Base-by-base conservation (phyloP, 2,888 invertebrate genomes). In the Hermaeophaga mercurialis region DNA sequence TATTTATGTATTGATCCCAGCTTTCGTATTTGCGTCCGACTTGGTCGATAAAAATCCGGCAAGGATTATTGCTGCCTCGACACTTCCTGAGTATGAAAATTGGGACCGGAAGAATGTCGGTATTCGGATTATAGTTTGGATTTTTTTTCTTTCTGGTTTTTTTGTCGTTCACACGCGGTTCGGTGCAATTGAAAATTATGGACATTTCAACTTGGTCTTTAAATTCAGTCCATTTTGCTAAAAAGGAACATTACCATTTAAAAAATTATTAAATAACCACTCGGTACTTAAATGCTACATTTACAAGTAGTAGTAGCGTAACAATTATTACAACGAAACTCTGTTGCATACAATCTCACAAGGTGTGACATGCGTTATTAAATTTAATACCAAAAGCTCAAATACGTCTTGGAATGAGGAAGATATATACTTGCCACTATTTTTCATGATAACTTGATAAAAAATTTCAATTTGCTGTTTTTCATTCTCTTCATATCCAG, bases 1-100 rank as follows among this genome's bases (percentile, higher is more conserved):
- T 72, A 9, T 68, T 70, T 52, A 84, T 70, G 70, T 81, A 84
- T 1, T 80, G 76, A n/a, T 76, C 66, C 84, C 84, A 85, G 45
- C 75, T 74, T 5, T 79, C 72, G 60, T 85, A 85, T 1, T 82
- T 80, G 56, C 85, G 76, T n/a, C 67, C 65, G 22, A 56, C 65
- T 38, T 71, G 60, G 61, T 77, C 77, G 8, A 77, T 68, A 50
- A 75, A 70, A 19, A 74, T 61, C n/a, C 74, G 66, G 55, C 77
- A 77, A 1, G 74, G 52, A 56, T 69, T 62, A 11, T 50, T 49
- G 38, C 66, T 65, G 9, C 62, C 63, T 41, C 67, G 63, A 53
- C 77, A 77, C 66, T 75, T 76, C 38, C 75, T 65, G 28, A 77
- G 49, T 3, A 74, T 64, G 61, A 75, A 77, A 22, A 76, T 57